Evolutionary conservation across 2,113 vertebrate species (phyloP), one percentile per base, ranked within the genome.

Genomic region (Daboia siamensis): DNA sequence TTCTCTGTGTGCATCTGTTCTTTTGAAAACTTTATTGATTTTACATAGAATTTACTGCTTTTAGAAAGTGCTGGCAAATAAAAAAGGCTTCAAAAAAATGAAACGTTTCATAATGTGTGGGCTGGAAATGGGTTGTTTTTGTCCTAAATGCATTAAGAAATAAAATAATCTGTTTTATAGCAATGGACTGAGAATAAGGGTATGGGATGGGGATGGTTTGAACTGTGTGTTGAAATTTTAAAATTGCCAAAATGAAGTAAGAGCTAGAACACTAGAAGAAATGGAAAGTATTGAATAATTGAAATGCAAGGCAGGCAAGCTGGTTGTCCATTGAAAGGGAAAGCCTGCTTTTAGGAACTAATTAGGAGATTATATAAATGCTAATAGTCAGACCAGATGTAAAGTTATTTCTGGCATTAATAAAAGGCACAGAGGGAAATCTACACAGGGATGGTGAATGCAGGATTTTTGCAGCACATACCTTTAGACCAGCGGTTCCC

Each of bases 331-430:
- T 39, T 54, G 46, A 92, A 90, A 86, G 12, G 44, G 46, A 86
- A 90, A 39, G 54, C 33, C 15, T 4, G 3, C 33, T 86, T 61
- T 61, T 23, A 39, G 88, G 56, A 54, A 61, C 88, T 86, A 64
- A 90, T 51, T n/a, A 93, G 56, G 88, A 90, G 69, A 86, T 90
- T 92, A 90, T 87, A 87, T 91, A 87, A 92, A 69, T 39, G 24
- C 23, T 61, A 9, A 44, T 9, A 7, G 12, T 90, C n/a, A 21
- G 44, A 33, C 69, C 56, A 64, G 44, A 90, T 90, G 55, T 85
- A 59, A 90, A 54, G 86, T 88, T 23, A 69, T 69, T 74, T 88
- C 86, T 90, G 80, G n/a, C 92, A 3, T 51, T n/a, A 59, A 51
- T 64, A 90, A 64, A 90, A 57, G 20, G 29, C n/a, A 52, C 55